Evolutionary conservation across 2,797 vertebrate genomes (phyloP), one percentile per base, ranked within the genome.

Genomic region (Cheirogaleus major): DNA sequence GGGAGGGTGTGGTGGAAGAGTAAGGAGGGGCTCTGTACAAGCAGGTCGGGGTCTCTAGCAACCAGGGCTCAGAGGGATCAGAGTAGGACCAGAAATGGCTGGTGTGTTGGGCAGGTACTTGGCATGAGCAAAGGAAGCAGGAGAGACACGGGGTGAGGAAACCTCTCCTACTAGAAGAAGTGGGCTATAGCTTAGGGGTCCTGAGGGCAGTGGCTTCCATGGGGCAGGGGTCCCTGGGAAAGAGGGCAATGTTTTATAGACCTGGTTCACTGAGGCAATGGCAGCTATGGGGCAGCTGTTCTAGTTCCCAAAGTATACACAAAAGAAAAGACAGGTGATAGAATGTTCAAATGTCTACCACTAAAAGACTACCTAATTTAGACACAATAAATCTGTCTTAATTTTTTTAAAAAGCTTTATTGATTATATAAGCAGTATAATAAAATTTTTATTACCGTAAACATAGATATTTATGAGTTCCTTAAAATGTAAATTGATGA

Each of bases 401-500:
- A 43, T 55, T 55, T 38, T 55, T 38, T 27, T 8, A 88, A 95
- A 90, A 95, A 88, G 7, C 8, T 50, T 13, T 91, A 91, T 59
- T 65, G 63, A 95, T 93, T 93, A 52, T n/a, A 57, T 41, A 97
- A 89, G 75, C 75, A 73, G 25, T 50, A n/a, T 7, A 52, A 45
- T 25, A 80, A 4, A 75, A 84, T 80, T 97, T 95, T 96, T 93
- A 96, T 89, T 87, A 87, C 11, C 43, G 13, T 91, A 96, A 91
- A 79, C 1, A 52, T 23, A 59, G 41, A 76, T 95, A 76, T 80
- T 93, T 84, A 65, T 0, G 20, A 75, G 72, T 93, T 76, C 65
- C 83, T 96, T 95, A 93, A 96, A 92, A 93, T 87, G 72, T 52
- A 94, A 97, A 96, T 83, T 87, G 94, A 95, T 76, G 78, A 63